These are phyloP conservation scores for Berghia stephanieae DNA, from an alignment of 1,140 invertebrate genomes.

Conservation along the genomic window DNA sequence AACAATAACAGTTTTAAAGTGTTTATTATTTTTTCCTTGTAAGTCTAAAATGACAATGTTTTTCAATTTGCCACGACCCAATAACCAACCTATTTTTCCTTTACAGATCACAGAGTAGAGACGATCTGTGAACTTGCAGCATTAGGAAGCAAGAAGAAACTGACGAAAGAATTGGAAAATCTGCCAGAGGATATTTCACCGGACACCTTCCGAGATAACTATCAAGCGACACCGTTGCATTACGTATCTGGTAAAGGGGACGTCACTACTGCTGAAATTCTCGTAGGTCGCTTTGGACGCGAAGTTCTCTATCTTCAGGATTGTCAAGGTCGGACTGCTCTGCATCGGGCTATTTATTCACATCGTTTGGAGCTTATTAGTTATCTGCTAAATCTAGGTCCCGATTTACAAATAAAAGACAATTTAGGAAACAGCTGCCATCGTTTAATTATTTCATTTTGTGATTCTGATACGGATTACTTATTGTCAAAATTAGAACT, in stretches of 20 bases:
- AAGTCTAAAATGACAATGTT: background rate
- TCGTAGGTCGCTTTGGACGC: slow-evolving; percentile 40
- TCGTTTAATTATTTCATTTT: slow-evolving; percentile 32
- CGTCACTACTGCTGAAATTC: slow-evolving; percentile 37
- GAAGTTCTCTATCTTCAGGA: slow-evolving; percentile 37
- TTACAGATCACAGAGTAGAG: slow-evolving; percentile 26
- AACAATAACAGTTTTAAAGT: background rate
- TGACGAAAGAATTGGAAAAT: background rate
- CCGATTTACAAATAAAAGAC: slow-evolving; percentile 33
- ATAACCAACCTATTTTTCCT: too few relatives aligned
- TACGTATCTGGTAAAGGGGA: slow-evolving; percentile 39
- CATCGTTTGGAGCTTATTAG: slow-evolving; percentile 26
- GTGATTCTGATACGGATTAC: slow-evolving; percentile 20
- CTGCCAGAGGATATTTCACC: background rate
- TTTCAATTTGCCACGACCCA: too few relatives aligned
- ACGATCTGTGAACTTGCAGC: slow-evolving; percentile 18
- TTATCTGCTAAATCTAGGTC: slow-evolving; percentile 42
- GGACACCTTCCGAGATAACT: slow-evolving; percentile 15
- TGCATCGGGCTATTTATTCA: slow-evolving; percentile 41
- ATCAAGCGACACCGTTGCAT: slow-evolving; percentile 38
- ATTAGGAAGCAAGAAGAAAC: slow-evolving; percentile 8
- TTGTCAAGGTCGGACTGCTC: slow-evolving; percentile 33
- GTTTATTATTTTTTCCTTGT: background rate
- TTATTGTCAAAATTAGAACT: slow-evolving; percentile 35
- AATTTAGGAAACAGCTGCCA: slow-evolving; percentile 36